Conservation (phyloP, 2,888 invertebrate species). For the Athetis lepigone region DNA sequence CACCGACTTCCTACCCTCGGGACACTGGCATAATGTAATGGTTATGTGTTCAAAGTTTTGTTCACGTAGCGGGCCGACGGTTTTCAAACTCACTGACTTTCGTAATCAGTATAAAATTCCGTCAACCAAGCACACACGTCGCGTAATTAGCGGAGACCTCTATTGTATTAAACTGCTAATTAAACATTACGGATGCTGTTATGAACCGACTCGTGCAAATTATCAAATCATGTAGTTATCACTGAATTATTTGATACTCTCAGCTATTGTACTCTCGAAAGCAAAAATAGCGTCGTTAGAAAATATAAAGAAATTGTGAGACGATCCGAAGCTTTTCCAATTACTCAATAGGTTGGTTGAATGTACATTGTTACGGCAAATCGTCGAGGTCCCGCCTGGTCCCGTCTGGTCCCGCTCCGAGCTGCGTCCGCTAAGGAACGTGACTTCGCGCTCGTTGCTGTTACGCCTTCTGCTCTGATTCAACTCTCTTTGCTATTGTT, state of each 20-base stretch:
- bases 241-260: neutral
- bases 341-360: slow-evolving; percentile 9
- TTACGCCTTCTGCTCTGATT: slow-evolving; percentile 6
- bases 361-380: slow-evolving; percentile 3
- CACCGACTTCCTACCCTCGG: no score
- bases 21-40: no score
- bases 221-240: slow-evolving; percentile 17
- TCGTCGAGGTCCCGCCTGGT: neutral
- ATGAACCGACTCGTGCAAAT: slow-evolving; percentile 3
- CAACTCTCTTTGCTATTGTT: slow-evolving; percentile 4
- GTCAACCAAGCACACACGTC: neutral
- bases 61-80: neutral
- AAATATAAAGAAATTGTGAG: slow-evolving; percentile 1
- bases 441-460: slow-evolving; percentile 15
- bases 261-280: neutral
- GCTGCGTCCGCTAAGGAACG: slow-evolving; percentile 17
- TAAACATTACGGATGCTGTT: slow-evolving; percentile 2
- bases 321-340: slow-evolving; percentile 17
- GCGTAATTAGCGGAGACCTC: slow-evolving; percentile 17
- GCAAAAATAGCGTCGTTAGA: neutral
- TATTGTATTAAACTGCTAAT: slow-evolving; percentile 15
- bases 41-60: neutral
- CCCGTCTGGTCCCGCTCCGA: neutral
- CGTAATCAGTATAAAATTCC: neutral
- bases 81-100: neutral